Percentiles rank a stretch among this genome's conserved stretches.
Conservation (phyloP, 2,797 vertebrate species). For the Poeciliopsis turneri region DNA sequence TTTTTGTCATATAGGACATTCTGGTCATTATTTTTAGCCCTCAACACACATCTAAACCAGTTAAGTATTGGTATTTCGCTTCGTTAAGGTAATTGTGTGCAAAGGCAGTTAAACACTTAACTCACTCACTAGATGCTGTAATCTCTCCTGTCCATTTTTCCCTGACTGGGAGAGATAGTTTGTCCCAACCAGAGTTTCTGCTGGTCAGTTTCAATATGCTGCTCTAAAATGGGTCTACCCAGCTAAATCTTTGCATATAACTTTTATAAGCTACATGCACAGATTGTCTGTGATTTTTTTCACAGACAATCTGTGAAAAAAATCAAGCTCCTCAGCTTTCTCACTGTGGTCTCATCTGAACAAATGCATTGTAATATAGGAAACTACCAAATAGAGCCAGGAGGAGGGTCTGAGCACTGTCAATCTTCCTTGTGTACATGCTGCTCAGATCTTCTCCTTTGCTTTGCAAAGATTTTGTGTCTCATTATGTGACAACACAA, state of each 20-base stretch:
- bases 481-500: too few species aligned
- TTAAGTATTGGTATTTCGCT: constrained; percentile 18
- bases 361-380: too few species aligned
- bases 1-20: neutral
- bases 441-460: too few species aligned
- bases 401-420: too few species aligned
- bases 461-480: too few species aligned
- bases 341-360: too few species aligned
- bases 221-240: neutral
- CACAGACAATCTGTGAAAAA: too few species aligned
- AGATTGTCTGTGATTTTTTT: too few species aligned
- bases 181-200: neutral
- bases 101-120: neutral
- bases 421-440: too few species aligned
- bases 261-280: too few species aligned
- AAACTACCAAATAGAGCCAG: too few species aligned
- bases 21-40: neutral
- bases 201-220: neutral
- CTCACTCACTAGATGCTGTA: neutral
- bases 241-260: neutral
- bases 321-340: too few species aligned
- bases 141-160: neutral
- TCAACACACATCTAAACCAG: neutral
- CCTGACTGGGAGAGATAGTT: neutral
- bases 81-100: neutral